Evolutionary conservation across 2,113 vertebrate genomes (phyloP), one percentile per base, ranked within the genome.

Genomic region (Cavia aperea): DNA sequence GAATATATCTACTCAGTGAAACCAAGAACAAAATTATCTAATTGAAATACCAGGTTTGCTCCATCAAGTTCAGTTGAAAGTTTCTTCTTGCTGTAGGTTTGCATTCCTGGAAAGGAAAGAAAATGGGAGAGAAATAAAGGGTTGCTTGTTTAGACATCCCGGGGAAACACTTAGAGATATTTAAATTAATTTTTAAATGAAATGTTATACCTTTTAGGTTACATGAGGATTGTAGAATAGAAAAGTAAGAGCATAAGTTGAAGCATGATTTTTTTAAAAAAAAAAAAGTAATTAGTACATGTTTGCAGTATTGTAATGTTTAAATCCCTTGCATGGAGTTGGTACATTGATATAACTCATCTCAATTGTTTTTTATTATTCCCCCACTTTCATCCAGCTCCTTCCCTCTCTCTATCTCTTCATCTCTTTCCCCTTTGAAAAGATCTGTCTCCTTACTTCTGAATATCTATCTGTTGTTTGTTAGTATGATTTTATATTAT

Each of bases 151-250:
- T 51, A 24, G n/a, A 33, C 9, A 14, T 95, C 43, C 43, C 51
- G 3, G 33, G 60, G 51, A 68, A 94, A 91, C 33, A 29, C 7
- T 36, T 3, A 43, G 31, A 66, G 49, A 68, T 11, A 60, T 72
- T 63, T 75, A 68, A 65, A 46, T 86, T 82, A 62, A 62, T 86
- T 89, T 95, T 93, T 81, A 77, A 90, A 43, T 93, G 60, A 92
- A 94, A 70, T 15, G 14, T 75, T 88, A 68, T 7, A 19, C 16
- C 3, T 36, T 60, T 56, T 31, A 63, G 16, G 21, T 70, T 90
- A 49, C 1, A 2, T 4, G 87, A 14, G 23, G 29, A 62, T 56
- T 43, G 49, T n/a, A 58, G 5, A 78, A 51, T 5, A 49, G 31
- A 23, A 39, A 4, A 19, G 18, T 72, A 58, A 68, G 13, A 79